Conservation (phyloP, 2,113 vertebrate species). For the Melanostigma gelatinosum region DNA sequence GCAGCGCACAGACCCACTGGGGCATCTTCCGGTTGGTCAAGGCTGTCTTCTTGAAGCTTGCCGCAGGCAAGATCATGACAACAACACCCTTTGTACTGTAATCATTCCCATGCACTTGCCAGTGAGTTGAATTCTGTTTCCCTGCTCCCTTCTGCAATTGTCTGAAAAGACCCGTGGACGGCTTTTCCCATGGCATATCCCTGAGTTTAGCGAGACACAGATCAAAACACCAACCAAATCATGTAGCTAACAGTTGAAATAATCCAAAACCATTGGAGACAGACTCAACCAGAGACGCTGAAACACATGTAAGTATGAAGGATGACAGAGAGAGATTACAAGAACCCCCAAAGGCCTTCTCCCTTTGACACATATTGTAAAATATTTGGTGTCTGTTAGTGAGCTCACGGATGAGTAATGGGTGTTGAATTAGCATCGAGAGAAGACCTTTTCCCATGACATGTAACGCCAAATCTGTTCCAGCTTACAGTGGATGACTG, state of each 20-base stretch:
- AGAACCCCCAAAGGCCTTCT: conserved; percentile 4
- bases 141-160: conserved; percentile 4
- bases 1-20: conserved; percentile 23
- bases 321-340: neutral
- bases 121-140: conserved; percentile 29
- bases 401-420: conserved; percentile 31
- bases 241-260: conserved; percentile 4
- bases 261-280: conserved; percentile 1
- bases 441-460: conserved; percentile 62
- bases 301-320: neutral
- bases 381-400: conserved; percentile 12
- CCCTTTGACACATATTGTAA: neutral
- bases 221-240: conserved; percentile 26
- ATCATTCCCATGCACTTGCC: conserved; percentile 34
- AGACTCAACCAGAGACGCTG: conserved; percentile 13
- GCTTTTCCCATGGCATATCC: conserved; percentile 29
- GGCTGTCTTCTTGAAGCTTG: conserved; percentile 39
- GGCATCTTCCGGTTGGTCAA: conserved; percentile 37
- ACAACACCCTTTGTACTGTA: conserved; percentile 46
- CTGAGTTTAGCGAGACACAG: neutral
- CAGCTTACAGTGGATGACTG: conserved; percentile 56
- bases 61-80: conserved; percentile 41
- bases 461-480: conserved; percentile 46
- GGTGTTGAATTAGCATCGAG: conserved; percentile 15
- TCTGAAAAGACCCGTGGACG: conserved; percentile 28